Base-by-base conservation (phyloP, 2,113 vertebrate species). In the Mesembrinibis cayennensis region DNA sequence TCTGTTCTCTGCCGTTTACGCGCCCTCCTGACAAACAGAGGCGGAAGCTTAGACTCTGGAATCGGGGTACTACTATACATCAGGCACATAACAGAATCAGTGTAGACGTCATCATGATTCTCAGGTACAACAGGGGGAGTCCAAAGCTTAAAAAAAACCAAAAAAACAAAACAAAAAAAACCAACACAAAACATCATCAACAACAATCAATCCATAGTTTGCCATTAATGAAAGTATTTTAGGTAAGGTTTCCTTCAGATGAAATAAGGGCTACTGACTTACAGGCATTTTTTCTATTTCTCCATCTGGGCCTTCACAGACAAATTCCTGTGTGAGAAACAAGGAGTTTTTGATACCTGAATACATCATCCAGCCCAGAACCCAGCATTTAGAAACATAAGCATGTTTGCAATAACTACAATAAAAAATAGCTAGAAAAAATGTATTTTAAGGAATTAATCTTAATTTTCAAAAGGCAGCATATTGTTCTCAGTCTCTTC, bases 281-380 rank as follows among this genome's bases (percentile, higher is more conserved):
- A 99, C 99, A 56, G 99, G 98, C 99, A 99, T 99, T 78, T 99
- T 98, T 96, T 99, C 99, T 3, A 98, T 98, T 74, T 99, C 98
- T 32, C 98, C 99, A 7, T 98, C 98, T 17, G 98, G 98, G 13
- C 98, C 98, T 82, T 99, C 98, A 78, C 96, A 99, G 44, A 99
- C 96, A 42, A 99, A 99, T 52, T 99, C 99, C 99, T 99, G 82
- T 53, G 32, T 66, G 27, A 23, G 45, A 69, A 25, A 65, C 6
- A 36, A 66, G 7, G 13, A n/a, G 36, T n/a, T 19, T 45, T 42
- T 22, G 76, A 83, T 49, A 53, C 13, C 20, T 59, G 26, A 74
- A 23, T 62, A n/a, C 17, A 22, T 7, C 30, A 56, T 7, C 18
- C 62, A 70, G 29, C n/a, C 19, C 34, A 56, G 62, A 55, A 32